Evolutionary conservation across 2,797 vertebrate species (phyloP), one percentile per base, ranked within the genome.

Genomic region (Sebastes glaucus): DNA sequence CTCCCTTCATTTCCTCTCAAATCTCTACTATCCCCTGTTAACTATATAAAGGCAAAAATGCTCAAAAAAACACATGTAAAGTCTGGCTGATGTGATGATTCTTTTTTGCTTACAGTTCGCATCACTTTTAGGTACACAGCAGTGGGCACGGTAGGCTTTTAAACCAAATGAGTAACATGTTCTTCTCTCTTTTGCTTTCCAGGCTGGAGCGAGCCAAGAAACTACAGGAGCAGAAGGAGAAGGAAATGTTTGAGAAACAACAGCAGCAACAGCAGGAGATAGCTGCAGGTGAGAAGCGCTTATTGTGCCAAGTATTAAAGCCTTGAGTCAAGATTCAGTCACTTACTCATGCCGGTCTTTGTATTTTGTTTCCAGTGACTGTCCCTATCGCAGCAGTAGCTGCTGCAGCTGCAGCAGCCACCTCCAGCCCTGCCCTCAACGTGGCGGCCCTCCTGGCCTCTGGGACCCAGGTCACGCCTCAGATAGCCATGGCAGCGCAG

Each of bases 401-500:
- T 0, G 84, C 91, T 0, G 96, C 97, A 16, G 89, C 89, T 0
- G 96, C 96, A 18, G 90, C 93, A 0, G 87, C 84, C 13, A 95
- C 95, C 65, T 96, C 97, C 0, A 95, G 96, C 77, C 97, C 98
- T 0, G 96, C 97, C 28, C 96, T 99, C 82, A 99, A 99, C 1
- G 98, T 99, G 20, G 98, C 99, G 0, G 99, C 99, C 23, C 96
- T 99, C 32, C 94, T 99, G 91, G 99, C 99, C 0, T 98, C 98
- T 0, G 99, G 99, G 83, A 99, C 98, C 0, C 99, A 99, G 88
- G 99, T 99, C 73, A 99, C 99, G 10, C 99, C 99, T 78, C 99
- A 99, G 89, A 99, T 99, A 5, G 99, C 99, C 33, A 99, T 99
- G 98, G 99, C 99, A 61, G 99, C 99, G 33, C 99, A 99, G 68